Base-by-base conservation (phyloP, 1,140 invertebrate genomes). In the Megalopta genalis region DNA sequence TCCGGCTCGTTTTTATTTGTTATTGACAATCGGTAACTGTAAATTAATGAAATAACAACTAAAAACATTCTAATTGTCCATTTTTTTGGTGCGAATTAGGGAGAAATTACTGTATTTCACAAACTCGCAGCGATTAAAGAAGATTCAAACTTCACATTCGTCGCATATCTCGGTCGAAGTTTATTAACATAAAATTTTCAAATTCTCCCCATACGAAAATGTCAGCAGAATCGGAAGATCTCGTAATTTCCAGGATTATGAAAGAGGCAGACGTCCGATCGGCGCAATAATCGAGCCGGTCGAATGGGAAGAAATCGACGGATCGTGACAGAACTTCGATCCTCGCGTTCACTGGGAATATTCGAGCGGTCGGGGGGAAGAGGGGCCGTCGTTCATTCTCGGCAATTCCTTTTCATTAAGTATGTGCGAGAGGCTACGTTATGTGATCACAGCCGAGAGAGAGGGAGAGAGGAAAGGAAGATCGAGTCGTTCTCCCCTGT, bases 291-390 rank as follows among this genome's bases (percentile, higher is more conserved):
- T 18, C 18, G 49, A 54, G 21, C 1, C 49, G 16, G 65, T 63
- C 63, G 2, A 69, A 21, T 9, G 60, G 54, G 49, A 72, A 21
- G 32, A 64, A 77, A 72, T 72, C 68, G 59, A 4, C 23, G 68
- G 12, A 68, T 77, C 69, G 80, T 67, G 63, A 74, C 63, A 23
- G 70, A 80, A 75, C 64, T 80, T 75, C 71, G 78, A 68, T 75
- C 23, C n/a, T n/a, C 7, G 23, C 59, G 14, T 74, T 54, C 68
- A 18, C 14, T 46, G 59, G 57, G 54, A 57, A 79, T 73, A 78
- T 52, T 73, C 46, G 63, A 46, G 16, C 59, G 37, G 16, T 2
- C 42, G 42, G 42, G 42, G 10, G 42, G 14, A 12, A 10, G 42
- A 14, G 42, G 52, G 23, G 23, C 62, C 37, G 52, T 66, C 64